Percentiles rank a stretch among this genome's conserved stretches.
Conservation (phyloP, 1,140 invertebrate species). For the Agrilus planipennis region DNA sequence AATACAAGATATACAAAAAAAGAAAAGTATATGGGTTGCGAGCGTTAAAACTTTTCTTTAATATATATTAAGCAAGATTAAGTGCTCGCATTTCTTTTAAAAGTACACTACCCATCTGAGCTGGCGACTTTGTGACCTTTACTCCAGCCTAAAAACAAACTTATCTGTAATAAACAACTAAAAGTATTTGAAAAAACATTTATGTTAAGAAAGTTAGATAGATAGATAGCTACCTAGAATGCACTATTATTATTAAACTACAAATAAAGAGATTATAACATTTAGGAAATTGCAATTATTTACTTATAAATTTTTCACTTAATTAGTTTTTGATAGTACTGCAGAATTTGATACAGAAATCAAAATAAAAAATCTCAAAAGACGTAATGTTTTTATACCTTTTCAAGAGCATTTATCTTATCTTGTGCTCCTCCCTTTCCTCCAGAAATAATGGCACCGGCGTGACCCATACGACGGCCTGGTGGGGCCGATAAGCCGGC, state of each 20-base stretch:
- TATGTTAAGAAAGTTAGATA: not conserved
- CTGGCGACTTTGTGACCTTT: conserved; percentile 88
- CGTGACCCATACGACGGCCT: conserved; percentile 96
- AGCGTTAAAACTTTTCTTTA: no score
- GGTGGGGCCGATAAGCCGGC: conserved; percentile 96
- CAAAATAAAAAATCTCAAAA: not conserved
- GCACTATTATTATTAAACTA: not conserved
- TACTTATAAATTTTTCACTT: not conserved
- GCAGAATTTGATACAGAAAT: not conserved
- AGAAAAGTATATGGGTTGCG: no score
- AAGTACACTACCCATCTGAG: conserved; percentile 87
- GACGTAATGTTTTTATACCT: conserved; percentile 38
- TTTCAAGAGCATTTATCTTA: conserved; percentile 93
- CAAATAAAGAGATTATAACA: not conserved
- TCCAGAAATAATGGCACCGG: conserved; percentile 97
- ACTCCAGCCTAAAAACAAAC: conserved; percentile 60
- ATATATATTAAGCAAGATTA: conserved; percentile 48
- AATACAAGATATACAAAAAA: no score
- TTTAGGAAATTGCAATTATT: not conserved
- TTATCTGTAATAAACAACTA: not conserved
- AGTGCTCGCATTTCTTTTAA: conserved; percentile 77
- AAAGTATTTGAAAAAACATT: not conserved
- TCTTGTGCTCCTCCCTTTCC: conserved; percentile 97
- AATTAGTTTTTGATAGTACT: not conserved
- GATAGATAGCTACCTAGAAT: not conserved